Conservation (phyloP, 2,113 vertebrate species). For the Acrocephalus arundinaceus region DNA sequence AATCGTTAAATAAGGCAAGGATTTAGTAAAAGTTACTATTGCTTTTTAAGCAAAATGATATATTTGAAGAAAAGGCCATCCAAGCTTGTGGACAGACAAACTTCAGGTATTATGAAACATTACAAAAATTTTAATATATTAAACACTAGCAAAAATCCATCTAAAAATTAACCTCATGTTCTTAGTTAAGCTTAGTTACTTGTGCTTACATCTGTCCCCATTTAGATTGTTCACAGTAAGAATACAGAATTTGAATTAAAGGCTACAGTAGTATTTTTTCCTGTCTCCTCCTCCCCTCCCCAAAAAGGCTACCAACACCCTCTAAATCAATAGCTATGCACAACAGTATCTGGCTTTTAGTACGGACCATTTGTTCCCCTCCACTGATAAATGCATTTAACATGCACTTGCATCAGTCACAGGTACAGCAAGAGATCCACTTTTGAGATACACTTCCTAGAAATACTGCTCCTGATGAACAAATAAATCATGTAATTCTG, state of each 20-base stretch:
- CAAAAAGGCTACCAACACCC: accelerated
- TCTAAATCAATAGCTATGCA: not conserved
- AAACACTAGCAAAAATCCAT: not conserved
- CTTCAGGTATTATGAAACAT: not conserved
- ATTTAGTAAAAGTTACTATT: not conserved
- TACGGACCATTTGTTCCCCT: not conserved
- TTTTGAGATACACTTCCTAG: not conserved
- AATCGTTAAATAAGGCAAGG: not conserved
- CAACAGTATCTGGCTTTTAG: not conserved
- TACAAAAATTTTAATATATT: not conserved
- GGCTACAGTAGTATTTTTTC: not conserved
- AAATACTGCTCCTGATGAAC: not conserved
- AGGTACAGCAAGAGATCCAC: not conserved
- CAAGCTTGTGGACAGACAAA: not conserved
- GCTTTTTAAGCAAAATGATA: not conserved
- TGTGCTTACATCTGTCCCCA: not conserved
- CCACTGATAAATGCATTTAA: not conserved
- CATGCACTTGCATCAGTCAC: not conserved
- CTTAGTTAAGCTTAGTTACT: not conserved
- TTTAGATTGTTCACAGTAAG: not conserved
- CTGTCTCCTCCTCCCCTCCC: not conserved
- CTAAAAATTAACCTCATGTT: not conserved
- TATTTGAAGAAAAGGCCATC: not conserved
- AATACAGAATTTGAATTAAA: not conserved
- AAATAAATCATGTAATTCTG: not conserved